phyloP scores from a whole-genome alignment of 2,113 vertebrate species.

The Eudorcas thomsonii region DNA sequence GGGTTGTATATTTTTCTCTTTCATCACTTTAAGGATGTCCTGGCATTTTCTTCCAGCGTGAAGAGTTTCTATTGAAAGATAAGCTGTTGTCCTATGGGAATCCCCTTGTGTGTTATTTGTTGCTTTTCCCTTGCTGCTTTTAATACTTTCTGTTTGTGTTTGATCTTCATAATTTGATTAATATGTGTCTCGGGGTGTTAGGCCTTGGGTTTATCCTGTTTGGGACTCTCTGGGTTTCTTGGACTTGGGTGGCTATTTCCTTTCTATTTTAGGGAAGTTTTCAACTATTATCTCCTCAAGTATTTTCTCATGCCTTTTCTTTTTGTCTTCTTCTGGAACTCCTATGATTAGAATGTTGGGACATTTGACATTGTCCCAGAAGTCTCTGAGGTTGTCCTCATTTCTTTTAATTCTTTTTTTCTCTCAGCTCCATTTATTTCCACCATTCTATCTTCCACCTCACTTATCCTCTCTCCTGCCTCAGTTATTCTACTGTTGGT shows the following conservation, averaged over 20 bases:
- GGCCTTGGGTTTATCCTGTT: neutral
- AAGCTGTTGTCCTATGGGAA: neutral
- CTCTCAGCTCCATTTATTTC: neutral
- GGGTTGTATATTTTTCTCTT: neutral
- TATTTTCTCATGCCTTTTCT: neutral
- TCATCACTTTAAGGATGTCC: neutral
- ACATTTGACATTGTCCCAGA: neutral
- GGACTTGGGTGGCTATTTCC: neutral
- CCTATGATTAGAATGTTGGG: neutral
- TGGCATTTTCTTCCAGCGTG: neutral
- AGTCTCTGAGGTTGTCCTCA: neutral
- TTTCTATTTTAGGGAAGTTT: neutral
- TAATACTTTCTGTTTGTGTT: neutral
- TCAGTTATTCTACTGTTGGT: neutral
- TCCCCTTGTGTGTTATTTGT: neutral
- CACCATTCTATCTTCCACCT: neutral
- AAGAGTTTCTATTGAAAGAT: neutral
- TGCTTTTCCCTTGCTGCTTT: neutral
- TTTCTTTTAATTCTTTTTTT: neutral
- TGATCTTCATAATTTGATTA: neutral
- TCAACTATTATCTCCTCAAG: neutral
- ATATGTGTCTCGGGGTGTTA: neutral
- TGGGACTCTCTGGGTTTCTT: neutral
- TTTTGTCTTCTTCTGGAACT: neutral
- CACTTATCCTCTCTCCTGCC: neutral